phyloP scores from a whole-genome alignment of 2,797 vertebrate genomes.

The Huso huso region DNA sequence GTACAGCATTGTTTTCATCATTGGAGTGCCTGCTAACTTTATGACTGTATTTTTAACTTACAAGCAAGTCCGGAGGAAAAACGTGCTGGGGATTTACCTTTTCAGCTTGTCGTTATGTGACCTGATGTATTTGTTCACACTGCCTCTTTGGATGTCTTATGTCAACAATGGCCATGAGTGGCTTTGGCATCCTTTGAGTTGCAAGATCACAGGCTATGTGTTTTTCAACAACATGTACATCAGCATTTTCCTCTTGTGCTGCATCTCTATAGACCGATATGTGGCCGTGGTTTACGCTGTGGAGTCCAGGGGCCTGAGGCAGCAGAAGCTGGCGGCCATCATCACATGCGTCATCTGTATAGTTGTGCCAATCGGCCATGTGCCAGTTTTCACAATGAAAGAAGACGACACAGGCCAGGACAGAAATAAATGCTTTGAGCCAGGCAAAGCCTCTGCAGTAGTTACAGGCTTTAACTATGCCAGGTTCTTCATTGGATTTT shows the following conservation, averaged over 20 bases:
- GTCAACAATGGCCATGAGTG: slow-evolving; percentile 49
- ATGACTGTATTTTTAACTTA: slow-evolving; percentile 61
- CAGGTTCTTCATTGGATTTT: slow-evolving; percentile 67
- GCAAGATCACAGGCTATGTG: slow-evolving; percentile 64
- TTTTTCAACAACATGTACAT: slow-evolving; percentile 91
- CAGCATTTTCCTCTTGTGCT: slow-evolving; percentile 84
- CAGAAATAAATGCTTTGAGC: slow-evolving; percentile 64
- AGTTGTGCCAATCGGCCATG: slow-evolving; percentile 47
- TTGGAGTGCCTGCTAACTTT: slow-evolving; percentile 75
- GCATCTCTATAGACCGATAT: slow-evolving; percentile 77
- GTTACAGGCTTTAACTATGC: slow-evolving; percentile 53
- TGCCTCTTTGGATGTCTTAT: slow-evolving; percentile 77
- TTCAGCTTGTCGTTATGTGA: slow-evolving; percentile 75
- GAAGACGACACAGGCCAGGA: fast-evolving
- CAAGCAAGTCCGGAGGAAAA: slow-evolving; percentile 57
- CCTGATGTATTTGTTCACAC: slow-evolving; percentile 70
- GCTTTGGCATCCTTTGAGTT: slow-evolving; percentile 43
- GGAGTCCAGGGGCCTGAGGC: slow-evolving; percentile 61
- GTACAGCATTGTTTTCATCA: slow-evolving; percentile 58
- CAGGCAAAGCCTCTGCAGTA: slow-evolving; percentile 16
- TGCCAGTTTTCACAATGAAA: slow-evolving; percentile 52
- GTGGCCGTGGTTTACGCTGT: slow-evolving; percentile 64
- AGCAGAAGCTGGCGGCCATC: slow-evolving; percentile 36
- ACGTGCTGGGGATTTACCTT: slow-evolving; percentile 73
- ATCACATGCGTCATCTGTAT: slow-evolving; percentile 33